A percentile compares a stretch with the other conserved stretches of the same genome.
Conservation (phyloP, 2,888 invertebrate species). For the Amiota minor region DNA sequence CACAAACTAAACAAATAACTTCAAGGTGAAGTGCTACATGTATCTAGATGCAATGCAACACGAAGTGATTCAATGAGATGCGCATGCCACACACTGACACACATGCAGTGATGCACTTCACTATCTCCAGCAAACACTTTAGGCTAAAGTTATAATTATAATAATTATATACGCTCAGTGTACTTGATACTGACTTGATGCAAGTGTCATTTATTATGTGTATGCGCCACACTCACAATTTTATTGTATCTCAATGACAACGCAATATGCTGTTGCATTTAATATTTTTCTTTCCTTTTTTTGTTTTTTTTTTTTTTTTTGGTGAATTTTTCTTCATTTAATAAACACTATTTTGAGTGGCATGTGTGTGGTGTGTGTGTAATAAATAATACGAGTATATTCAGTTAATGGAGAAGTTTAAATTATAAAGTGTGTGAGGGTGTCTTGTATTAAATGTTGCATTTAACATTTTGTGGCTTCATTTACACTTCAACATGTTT, state of each 20-base stretch:
- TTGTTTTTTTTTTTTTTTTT: constrained; percentile 12
- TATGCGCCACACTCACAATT: constrained; percentile 36
- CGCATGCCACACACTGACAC: background rate
- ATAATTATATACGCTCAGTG: constrained; percentile 16
- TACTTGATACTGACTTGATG: constrained; percentile 8
- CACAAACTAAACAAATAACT: constrained; percentile 19
- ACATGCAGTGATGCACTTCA: background rate
- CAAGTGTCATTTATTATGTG: constrained; percentile 54
- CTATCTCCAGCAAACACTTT: background rate
- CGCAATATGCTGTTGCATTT: background rate
- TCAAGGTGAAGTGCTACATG: constrained; percentile 58
- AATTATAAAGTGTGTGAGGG: background rate
- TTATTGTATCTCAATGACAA: constrained; percentile 9
- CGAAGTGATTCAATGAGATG: background rate
- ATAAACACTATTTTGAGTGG: background rate
- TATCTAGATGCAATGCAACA: background rate
- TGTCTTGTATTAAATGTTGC: background rate
- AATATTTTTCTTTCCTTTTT: too few species aligned
- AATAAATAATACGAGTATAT: too few species aligned
- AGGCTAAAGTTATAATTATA: constrained; percentile 20
- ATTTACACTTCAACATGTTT: constrained; percentile 3
- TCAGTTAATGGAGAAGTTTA: background rate
- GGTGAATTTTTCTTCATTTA: constrained; percentile 35
- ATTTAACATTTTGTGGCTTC: constrained; percentile 24
- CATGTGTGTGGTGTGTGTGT: background rate